A percentile compares a stretch with the other conserved stretches of the same genome.
phyloP scores from a whole-genome alignment of 1,140 invertebrate species.

The Macrosteles quadrilineatus region DNA sequence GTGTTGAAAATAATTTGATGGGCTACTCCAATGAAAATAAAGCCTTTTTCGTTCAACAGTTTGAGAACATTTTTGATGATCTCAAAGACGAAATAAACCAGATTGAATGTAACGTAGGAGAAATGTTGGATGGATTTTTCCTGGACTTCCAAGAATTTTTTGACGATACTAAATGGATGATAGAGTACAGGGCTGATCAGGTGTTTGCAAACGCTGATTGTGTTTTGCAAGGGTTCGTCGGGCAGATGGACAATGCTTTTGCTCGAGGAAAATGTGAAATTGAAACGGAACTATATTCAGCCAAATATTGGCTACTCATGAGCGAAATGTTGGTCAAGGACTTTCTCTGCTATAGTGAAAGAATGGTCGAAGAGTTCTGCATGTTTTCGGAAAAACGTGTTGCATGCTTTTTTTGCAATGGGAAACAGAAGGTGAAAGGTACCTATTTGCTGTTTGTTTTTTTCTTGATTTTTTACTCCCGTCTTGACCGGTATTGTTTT shows the following conservation, averaged over 20 bases:
- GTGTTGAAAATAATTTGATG: too few relatives aligned
- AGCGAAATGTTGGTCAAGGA: neutral
- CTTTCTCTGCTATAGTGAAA: neutral
- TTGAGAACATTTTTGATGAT: neutral
- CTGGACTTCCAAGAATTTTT: neutral
- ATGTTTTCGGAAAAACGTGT: neutral
- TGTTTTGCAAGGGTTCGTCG: neutral
- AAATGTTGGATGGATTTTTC: neutral
- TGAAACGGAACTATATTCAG: neutral
- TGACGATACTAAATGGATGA: neutral
- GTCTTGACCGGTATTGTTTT: too few relatives aligned
- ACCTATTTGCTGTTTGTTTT: too few relatives aligned
- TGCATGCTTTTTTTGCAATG: neutral
- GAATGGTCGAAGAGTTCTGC: neutral
- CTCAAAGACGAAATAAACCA: neutral
- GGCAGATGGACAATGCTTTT: neutral
- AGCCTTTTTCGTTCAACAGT: neutral
- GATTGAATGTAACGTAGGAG: neutral
- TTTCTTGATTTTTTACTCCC: too few relatives aligned
- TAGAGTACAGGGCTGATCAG: neutral
- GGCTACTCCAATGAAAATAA: too few relatives aligned
- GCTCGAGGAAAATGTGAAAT: neutral
- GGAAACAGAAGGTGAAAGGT: too few relatives aligned
- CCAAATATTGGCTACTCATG: neutral
- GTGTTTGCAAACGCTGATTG: neutral